Percentiles rank a stretch among this genome's conserved stretches.
phyloP scores from a whole-genome alignment of 37 sponge, comb jelly and placozoan genomes.

The Spongilla lacustris region DNA sequence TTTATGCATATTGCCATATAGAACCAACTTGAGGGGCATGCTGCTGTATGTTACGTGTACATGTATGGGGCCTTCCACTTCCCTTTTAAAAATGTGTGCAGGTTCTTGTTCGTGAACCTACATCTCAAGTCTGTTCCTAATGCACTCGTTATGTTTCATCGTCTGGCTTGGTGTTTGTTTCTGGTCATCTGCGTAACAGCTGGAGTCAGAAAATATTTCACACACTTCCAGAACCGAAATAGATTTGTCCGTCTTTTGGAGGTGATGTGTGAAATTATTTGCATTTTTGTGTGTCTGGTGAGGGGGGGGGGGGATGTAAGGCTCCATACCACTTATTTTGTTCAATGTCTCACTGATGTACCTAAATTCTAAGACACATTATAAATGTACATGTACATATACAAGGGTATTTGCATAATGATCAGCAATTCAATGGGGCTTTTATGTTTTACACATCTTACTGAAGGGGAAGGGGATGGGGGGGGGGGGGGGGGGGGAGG shows the following conservation, averaged over 20 bases:
- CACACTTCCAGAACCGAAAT: not conserved
- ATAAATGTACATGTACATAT: no score
- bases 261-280: not conserved
- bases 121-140: not conserved
- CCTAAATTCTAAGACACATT: no score
- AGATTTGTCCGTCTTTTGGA: not conserved
- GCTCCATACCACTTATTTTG: no score
- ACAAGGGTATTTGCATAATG: no score
- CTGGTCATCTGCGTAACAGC: not conserved
- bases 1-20: no score
- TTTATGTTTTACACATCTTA: no score
- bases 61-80: no score
- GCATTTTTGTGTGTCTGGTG: not conserved
- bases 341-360: no score
- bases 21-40: no score
- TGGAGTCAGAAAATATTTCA: not conserved
- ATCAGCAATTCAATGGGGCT: no score
- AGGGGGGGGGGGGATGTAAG: no score
- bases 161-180: not conserved
- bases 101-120: not conserved
- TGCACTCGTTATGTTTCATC: not conserved
- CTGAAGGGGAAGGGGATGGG: not conserved
- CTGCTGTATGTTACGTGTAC: not conserved
- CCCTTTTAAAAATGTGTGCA: not conserved
- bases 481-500: no score